phyloP scores from a whole-genome alignment of 1,140 invertebrate species.

The Aphidius gifuensis region DNA sequence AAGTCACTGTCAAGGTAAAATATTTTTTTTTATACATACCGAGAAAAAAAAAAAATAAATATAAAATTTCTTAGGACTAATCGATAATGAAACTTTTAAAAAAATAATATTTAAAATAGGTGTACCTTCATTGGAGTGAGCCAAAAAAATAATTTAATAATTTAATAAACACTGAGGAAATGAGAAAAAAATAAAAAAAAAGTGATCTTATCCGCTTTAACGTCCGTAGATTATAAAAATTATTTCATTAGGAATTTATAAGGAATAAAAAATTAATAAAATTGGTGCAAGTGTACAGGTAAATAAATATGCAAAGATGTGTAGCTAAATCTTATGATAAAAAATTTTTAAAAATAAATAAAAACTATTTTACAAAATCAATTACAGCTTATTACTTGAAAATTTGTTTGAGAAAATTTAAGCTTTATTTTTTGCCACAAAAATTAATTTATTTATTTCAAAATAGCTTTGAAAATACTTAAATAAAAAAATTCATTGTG shows the following conservation, averaged over 20 bases:
- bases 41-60: no score
- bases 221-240: slow-evolving; percentile 41
- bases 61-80: no score
- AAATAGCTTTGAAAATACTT: slow-evolving; percentile 10
- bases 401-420: slow-evolving; percentile 17
- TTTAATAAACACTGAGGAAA: not conserved
- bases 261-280: slow-evolving; percentile 26
- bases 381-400: slow-evolving; percentile 12
- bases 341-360: slow-evolving; percentile 18
- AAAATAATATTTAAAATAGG: slow-evolving; percentile 3
- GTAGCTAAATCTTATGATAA: slow-evolving; percentile 4
- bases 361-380: slow-evolving; percentile 24
- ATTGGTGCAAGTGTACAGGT: slow-evolving; percentile 36
- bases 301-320: slow-evolving; percentile 8
- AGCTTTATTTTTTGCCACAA: slow-evolving; percentile 2
- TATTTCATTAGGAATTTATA: slow-evolving; percentile 34
- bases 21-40: not conserved
- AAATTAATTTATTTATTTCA: slow-evolving; percentile 3
- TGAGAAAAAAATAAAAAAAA: slow-evolving; percentile 28
- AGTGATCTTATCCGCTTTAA: slow-evolving; percentile 49
- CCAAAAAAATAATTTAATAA: not conserved
- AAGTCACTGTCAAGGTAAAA: no score
- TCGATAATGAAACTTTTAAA: not conserved
- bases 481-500: not conserved
- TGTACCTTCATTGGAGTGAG: not conserved